phyloP scores from a whole-genome alignment of 2,888 invertebrate species.

The Palloptera scutellata region DNA sequence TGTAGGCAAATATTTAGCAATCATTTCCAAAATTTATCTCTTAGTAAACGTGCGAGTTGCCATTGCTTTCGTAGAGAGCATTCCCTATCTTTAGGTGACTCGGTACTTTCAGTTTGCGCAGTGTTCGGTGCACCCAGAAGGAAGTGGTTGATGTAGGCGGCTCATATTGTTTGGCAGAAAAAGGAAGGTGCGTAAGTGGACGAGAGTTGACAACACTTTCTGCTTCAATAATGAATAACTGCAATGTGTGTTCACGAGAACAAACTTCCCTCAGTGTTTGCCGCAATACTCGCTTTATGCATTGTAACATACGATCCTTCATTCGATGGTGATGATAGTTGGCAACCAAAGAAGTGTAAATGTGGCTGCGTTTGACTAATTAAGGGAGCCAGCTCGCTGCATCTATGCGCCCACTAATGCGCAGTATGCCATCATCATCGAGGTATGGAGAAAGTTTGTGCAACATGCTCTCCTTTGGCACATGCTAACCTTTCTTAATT shows the following conservation, averaged over 20 bases:
- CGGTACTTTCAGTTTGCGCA: too few species aligned
- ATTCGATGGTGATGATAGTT: constrained; percentile 25
- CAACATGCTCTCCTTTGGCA: not conserved
- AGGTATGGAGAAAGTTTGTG: constrained; percentile 5
- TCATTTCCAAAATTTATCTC: constrained; percentile 35
- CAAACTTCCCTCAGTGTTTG: too few species aligned
- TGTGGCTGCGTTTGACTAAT: constrained; percentile 23
- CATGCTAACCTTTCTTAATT: not conserved
- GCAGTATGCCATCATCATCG: constrained; percentile 15
- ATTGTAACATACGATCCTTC: constrained; percentile 35
- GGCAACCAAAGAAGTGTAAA: constrained; percentile 22
- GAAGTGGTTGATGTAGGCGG: not conserved
- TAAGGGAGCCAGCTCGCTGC: constrained; percentile 31
- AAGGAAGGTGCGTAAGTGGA: not conserved
- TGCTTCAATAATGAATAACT: too few species aligned
- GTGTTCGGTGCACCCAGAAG: too few species aligned
- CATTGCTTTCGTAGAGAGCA: constrained; percentile 19
- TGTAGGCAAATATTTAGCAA: constrained; percentile 35
- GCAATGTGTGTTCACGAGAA: too few species aligned
- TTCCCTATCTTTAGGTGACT: too few species aligned
- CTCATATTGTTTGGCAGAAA: constrained; percentile 27
- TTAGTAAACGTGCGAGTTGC: constrained; percentile 20
- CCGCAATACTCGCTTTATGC: constrained; percentile 31
- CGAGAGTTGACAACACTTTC: not conserved
- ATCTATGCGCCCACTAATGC: constrained; percentile 23